Evolutionary conservation across 2,113 vertebrate genomes (phyloP).

Genomic region (Oreocharis arfaki): DNA sequence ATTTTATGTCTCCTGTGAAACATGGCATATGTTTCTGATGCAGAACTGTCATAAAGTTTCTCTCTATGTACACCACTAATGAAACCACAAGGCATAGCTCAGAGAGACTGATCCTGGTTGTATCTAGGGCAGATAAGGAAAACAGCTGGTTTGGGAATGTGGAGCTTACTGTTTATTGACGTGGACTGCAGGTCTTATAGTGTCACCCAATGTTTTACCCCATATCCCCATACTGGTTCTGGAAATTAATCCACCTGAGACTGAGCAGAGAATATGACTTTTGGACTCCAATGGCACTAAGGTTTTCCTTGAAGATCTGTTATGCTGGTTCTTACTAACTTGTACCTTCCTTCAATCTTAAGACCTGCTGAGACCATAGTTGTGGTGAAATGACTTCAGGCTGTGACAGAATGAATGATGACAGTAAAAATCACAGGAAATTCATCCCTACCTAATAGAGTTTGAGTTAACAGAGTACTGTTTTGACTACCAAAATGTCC

Average conservation of each 20-base stretch:
- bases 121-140: neutral
- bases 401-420: neutral
- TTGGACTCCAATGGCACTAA: neutral
- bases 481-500: neutral
- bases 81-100: neutral
- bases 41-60: neutral
- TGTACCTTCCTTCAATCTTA: neutral
- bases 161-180: neutral
- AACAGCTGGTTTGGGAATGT: neutral
- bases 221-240: neutral
- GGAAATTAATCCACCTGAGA: neutral
- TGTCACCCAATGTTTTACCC: neutral
- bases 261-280: neutral
- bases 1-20: neutral
- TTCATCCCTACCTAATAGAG: neutral
- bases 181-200: neutral
- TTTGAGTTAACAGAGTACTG: neutral
- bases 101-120: neutral
- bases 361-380: neutral
- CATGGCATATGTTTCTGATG: neutral
- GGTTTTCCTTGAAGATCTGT: neutral
- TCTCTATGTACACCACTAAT: neutral
- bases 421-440: neutral
- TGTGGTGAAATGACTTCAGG: neutral
- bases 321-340: neutral